These are phyloP conservation scores for Phenganax stokvisi DNA, from an alignment of 92 coral and sea anemone species.

Conservation along the genomic window DNA sequence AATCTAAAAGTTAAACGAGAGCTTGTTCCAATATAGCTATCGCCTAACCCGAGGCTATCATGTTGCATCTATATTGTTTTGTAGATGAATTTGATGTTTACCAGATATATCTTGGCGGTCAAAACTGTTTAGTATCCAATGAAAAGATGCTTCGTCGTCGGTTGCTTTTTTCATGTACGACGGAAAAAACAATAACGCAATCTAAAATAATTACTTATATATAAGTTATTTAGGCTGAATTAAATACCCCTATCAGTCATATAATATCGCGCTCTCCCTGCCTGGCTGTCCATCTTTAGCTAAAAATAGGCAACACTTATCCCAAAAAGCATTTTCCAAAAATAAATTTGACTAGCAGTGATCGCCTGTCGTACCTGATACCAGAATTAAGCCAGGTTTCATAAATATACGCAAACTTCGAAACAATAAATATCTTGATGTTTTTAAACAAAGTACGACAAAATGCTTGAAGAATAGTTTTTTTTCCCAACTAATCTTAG, in stretches of 20 bases:
- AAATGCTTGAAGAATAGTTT: too few species aligned
- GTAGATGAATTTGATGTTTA: background rate
- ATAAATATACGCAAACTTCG: too few species aligned
- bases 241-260: background rate
- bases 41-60: background rate
- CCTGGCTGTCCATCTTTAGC: too few species aligned
- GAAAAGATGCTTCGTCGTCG: background rate
- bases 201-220: background rate
- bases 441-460: background rate
- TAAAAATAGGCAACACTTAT: background rate
- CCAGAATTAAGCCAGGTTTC: too few species aligned
- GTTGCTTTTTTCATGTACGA: background rate
- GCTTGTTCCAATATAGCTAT: background rate
- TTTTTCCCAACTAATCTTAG: too few species aligned
- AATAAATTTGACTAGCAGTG: too few species aligned
- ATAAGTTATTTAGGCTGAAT: background rate
- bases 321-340: too few species aligned
- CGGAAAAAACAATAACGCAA: conserved; percentile 23
- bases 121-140: conserved; percentile 16
- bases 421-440: background rate
- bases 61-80: background rate
- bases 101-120: conserved; percentile 8
- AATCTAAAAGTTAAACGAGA: conserved; percentile 20
- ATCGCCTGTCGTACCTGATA: too few species aligned
- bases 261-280: too few species aligned